Percentiles rank a stretch among this genome's conserved stretches.
These are phyloP conservation scores for Xyrauchen texanus DNA, from an alignment of 2,113 vertebrate genomes.

Conservation along the genomic window DNA sequence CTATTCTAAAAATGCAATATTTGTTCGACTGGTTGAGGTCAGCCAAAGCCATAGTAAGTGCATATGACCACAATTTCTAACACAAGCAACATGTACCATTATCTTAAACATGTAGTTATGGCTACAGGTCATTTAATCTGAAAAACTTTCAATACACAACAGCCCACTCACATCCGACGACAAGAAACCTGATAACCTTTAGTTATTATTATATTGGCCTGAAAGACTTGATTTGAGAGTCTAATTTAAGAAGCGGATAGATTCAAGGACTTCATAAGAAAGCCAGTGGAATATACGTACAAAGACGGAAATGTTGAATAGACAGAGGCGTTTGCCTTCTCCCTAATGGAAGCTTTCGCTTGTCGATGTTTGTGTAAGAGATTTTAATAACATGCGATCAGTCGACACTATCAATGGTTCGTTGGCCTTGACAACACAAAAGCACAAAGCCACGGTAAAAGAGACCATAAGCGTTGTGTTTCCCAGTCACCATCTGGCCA, in stretches of 20 bases:
- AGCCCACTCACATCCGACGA: not conserved
- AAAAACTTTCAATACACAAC: not conserved
- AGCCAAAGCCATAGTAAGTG: too few species aligned
- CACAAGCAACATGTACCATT: not conserved
- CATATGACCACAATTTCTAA: too few species aligned
- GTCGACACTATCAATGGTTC: not conserved
- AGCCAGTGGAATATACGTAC: not conserved
- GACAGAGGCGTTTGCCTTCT: not conserved
- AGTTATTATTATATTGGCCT: not conserved
- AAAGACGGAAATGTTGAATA: not conserved
- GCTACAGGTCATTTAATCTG: not conserved
- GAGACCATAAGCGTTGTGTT: not conserved
- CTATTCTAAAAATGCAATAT: not conserved
- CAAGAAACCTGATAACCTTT: not conserved
- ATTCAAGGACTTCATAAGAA: slow-evolving; percentile 25
- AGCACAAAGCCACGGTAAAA: not conserved
- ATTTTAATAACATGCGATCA: not conserved
- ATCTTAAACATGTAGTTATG: not conserved
- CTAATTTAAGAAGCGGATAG: not conserved
- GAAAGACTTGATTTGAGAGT: slow-evolving; percentile 5
- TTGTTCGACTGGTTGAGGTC: not conserved
- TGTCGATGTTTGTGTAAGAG: not conserved
- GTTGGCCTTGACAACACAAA: slow-evolving; percentile 29
- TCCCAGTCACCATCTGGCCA: slow-evolving; percentile 6
- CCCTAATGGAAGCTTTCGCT: not conserved